Conservation (phyloP, 2,888 invertebrate genomes). For the Eulithis prunata region DNA sequence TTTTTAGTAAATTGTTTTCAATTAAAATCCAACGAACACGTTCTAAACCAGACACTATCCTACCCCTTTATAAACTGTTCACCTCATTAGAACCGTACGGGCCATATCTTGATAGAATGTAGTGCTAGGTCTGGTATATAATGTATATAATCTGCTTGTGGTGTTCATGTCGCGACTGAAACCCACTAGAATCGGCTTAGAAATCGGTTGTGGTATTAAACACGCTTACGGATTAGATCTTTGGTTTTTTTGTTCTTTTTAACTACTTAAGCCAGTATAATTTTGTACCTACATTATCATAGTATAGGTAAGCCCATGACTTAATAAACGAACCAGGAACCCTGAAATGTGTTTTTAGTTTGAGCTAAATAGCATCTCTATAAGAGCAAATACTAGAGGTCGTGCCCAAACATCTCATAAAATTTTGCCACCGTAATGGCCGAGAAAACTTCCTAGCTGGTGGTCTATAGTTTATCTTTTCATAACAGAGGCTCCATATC, state of each 20-base stretch:
- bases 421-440: conserved; percentile 8
- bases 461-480: conserved; percentile 31
- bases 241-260: conserved; percentile 20
- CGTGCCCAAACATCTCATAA: conserved; percentile 7
- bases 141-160: conserved; percentile 62
- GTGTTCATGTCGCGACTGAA: conserved; percentile 50
- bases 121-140: conserved; percentile 28
- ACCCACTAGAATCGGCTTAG: conserved; percentile 37
- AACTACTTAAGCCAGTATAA: background rate
- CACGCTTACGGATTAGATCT: conserved; percentile 41
- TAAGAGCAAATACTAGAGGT: background rate
- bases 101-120: conserved; percentile 53
- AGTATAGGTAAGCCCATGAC: no score
- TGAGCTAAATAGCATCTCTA: background rate
- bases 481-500: conserved; percentile 35
- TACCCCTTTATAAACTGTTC: conserved; percentile 30
- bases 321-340: no score
- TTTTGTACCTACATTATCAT: no score
- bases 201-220: conserved; percentile 42
- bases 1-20: no score
- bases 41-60: no score
- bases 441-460: conserved; percentile 8
- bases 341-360: no score
- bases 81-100: conserved; percentile 38
- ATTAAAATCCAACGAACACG: no score